These are phyloP conservation scores for Grallaria varia DNA, from an alignment of 2,113 vertebrate species.

Conservation along the genomic window DNA sequence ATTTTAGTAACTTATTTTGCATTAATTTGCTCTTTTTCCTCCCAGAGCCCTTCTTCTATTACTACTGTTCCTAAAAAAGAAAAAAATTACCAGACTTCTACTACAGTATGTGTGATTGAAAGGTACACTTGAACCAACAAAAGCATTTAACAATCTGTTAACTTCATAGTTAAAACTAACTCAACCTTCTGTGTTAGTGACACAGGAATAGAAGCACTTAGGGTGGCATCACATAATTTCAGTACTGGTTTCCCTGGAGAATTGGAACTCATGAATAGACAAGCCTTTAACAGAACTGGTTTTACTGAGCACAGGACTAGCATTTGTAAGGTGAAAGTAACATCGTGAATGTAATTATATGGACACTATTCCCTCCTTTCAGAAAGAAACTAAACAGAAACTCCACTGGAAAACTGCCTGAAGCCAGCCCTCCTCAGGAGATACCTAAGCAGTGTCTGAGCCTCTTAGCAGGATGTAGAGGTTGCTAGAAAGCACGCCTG, in stretches of 20 bases:
- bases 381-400: not conserved
- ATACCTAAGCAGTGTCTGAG: not conserved
- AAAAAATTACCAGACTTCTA: not conserved
- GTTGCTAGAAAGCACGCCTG: not conserved
- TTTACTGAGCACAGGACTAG: not conserved
- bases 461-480: not conserved
- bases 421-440: not conserved
- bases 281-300: not conserved
- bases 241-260: not conserved
- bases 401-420: not conserved
- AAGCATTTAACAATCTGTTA: not conserved
- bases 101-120: not conserved
- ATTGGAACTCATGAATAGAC: not conserved
- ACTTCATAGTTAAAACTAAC: not conserved
- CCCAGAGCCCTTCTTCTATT: not conserved
- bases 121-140: not conserved
- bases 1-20: not conserved
- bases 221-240: not conserved
- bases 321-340: not conserved
- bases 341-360: not conserved
- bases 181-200: not conserved
- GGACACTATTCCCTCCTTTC: not conserved
- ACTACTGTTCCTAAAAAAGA: not conserved
- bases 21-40: not conserved
- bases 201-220: not conserved